These are phyloP conservation scores for Eulemur rubriventer DNA, from an alignment of 2,797 vertebrate species.

Conservation along the genomic window DNA sequence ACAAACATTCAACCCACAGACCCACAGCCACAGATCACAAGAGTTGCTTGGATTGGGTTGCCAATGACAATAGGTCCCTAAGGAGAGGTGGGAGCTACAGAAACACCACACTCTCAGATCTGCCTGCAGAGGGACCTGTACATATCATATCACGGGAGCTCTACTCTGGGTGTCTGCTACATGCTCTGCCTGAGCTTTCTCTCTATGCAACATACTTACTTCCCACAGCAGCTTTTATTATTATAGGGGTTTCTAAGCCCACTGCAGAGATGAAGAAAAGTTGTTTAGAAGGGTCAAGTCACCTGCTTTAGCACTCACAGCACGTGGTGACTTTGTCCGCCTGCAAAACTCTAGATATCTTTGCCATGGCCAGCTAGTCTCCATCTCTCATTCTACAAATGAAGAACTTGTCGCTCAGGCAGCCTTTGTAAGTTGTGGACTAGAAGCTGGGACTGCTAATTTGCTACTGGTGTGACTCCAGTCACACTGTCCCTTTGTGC, in stretches of 20 bases:
- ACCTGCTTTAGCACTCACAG: not conserved
- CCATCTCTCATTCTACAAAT: not conserved
- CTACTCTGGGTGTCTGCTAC: too few species aligned
- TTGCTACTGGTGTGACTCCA: not conserved
- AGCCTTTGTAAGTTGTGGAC: not conserved
- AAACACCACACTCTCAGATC: not conserved
- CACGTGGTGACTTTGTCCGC: not conserved
- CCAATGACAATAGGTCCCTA: not conserved
- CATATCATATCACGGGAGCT: rapidly evolving
- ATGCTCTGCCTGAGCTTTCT: not conserved
- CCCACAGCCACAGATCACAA: not conserved
- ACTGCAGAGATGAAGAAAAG: not conserved
- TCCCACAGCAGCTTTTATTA: not conserved
- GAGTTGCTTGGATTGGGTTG: not conserved
- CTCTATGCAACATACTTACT: not conserved
- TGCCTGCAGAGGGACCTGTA: not conserved
- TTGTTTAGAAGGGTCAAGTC: not conserved
- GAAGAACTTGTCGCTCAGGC: not conserved
- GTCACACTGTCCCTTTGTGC: not conserved
- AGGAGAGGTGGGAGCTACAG: not conserved
- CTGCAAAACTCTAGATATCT: not conserved
- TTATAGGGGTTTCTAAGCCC: not conserved
- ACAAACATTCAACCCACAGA: not conserved
- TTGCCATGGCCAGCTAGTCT: not conserved
- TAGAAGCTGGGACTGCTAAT: not conserved